Base-by-base conservation (phyloP, 2,113 vertebrate genomes). In the Calyptommatus sinebrachiatus region DNA sequence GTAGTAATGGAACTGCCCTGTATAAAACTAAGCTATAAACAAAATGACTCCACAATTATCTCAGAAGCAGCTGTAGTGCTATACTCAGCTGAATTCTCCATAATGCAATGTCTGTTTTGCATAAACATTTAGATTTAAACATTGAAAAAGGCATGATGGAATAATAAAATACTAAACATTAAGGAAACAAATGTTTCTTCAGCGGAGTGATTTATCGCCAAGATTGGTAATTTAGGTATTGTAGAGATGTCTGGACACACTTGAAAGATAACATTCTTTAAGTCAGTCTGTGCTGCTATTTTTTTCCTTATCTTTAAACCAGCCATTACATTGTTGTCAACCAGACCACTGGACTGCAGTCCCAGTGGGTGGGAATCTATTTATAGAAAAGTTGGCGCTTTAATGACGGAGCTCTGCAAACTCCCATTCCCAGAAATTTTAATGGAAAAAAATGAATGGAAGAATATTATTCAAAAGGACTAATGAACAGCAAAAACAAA, bases 251-350 rank as follows among this genome's bases (percentile, higher is more conserved):
- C 50, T 76, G 80, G 73, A 65, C 26, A 76, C 28, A 76, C 45
- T 76, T 63, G n/a, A 16, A 73, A 73, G 76, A 69, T 73, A 78
- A 78, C 71, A 78, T 50, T 74, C 76, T 62, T n/a, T 35, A 21
- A 69, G 81, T 73, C 63, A 73, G 63, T 8, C 35, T 73, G 48
- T 21, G n/a, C n/a, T 61, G 71, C 53, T 78, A 78, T 73, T 68
- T 57, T 71, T 48, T 73, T 41, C 35, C 71, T 74, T 78, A 73
- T 74, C 81, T 50, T 68, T 73, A 73, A 48, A 29, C 76, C 41
- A 73, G 71, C 35, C 63, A 68, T 61, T 78, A 73, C 73, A 83
- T 73, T 68, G 62, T 60, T 78, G 70, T 73, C 76, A 73, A 78
- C 41, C 76, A 60, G 70, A 78, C 50, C 65, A 74, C 31, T 28